Evolutionary conservation across 2,888 invertebrate species (phyloP).

Genomic region (Belgica antarctica): DNA sequence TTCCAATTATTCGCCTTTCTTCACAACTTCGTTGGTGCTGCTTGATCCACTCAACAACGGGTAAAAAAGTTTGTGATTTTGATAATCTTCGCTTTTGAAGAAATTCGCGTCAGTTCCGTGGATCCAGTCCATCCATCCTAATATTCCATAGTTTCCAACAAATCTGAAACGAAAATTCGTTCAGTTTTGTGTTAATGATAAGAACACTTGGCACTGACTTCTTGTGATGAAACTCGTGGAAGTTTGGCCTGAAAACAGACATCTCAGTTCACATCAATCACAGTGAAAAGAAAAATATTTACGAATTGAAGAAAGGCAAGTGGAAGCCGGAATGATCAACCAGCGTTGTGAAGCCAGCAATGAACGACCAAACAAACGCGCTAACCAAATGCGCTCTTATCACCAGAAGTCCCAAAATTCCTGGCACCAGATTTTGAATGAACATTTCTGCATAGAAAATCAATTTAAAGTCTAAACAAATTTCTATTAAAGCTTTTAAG

Average conservation of each 20-base stretch:
- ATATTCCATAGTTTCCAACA: neutral
- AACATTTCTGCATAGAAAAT: neutral
- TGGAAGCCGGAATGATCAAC: constrained; percentile 42
- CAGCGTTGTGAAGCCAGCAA: neutral
- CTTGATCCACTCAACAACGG: too few relatives aligned
- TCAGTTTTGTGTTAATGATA: neutral
- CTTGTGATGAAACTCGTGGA: constrained; percentile 2
- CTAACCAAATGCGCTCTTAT: neutral
- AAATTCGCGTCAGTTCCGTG: neutral
- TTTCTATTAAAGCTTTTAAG: neutral
- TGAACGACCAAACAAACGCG: neutral
- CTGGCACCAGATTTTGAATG: neutral
- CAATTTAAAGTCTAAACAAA: neutral
- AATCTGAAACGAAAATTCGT: constrained; percentile 3
- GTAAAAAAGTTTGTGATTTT: too few relatives aligned
- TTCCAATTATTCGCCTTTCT: too few relatives aligned
- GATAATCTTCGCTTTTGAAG: neutral
- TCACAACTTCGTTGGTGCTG: too few relatives aligned
- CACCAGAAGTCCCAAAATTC: neutral
- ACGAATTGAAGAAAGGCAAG: constrained; percentile 40
- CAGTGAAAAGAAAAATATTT: too few relatives aligned
- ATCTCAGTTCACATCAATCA: too few relatives aligned
- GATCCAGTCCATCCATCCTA: neutral
- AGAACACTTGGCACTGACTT: neutral
- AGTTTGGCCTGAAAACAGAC: neutral